Evolutionary conservation across 2,113 vertebrate genomes (phyloP).

Genomic region (Lanius ludovicianus): DNA sequence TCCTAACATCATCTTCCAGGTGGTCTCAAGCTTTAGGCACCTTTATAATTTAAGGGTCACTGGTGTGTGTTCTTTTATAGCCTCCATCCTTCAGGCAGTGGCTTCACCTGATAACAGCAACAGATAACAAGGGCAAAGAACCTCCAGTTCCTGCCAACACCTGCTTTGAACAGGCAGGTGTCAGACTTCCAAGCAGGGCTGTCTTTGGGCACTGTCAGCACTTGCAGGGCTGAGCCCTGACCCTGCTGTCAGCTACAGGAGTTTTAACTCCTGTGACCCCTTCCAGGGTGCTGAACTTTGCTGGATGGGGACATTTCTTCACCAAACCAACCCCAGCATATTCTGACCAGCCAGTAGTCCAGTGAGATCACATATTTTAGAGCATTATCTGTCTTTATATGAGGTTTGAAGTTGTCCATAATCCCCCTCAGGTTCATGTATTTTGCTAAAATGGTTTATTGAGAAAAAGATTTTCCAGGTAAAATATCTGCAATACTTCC

Average conservation of each 20-base stretch:
- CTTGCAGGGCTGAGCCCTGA: fast-evolving
- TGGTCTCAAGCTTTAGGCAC: slow-evolving; percentile 28
- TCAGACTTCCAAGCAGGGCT: neutral
- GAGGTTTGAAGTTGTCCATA: neutral
- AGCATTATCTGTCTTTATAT: neutral
- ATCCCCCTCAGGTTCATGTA: neutral
- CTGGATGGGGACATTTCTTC: neutral
- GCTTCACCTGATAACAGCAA: slow-evolving; percentile 15
- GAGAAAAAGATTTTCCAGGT: neutral
- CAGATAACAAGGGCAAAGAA: neutral
- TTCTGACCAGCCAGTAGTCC: neutral
- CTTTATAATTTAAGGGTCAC: slow-evolving; percentile 15
- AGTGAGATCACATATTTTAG: neutral
- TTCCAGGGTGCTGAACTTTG: neutral
- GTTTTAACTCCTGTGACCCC: neutral
- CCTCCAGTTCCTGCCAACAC: neutral
- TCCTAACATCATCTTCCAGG: slow-evolving; percentile 26
- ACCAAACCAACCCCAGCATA: neutral
- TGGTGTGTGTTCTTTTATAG: neutral
- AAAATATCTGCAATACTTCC: neutral
- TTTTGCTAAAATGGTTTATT: neutral
- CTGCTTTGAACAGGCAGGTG: neutral
- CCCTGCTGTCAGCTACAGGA: neutral
- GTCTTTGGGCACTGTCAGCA: neutral
- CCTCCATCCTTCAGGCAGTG: neutral